Base-by-base conservation (phyloP, 2,113 vertebrate species). In the Tylochromis polylepis region DNA sequence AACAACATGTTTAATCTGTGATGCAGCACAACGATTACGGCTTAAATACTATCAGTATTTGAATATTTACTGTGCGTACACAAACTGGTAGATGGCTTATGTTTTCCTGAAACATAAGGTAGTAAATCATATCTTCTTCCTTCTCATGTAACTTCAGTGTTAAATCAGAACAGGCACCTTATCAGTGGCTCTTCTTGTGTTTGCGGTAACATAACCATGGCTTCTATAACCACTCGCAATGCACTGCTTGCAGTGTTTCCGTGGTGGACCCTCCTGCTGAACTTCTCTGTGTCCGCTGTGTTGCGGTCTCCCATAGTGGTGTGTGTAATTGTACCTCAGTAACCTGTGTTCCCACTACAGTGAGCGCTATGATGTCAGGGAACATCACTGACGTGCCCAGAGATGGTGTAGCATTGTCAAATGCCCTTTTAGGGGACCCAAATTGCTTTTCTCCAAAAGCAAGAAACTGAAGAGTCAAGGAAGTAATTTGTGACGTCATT, bases 291-390 rank as follows among this genome's bases (percentile, higher is more conserved):
- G 77, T 83, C 72, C 57, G 46, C 49, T 67, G 49, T 49, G 77
- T 87, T 90, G 78, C 53, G 81, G 85, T 91, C 84, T 51, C 78
- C 57, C 57, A 56, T 58, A 75, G 82, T 57, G 12, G 8, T 24
- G 31, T 80, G 88, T 90, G 93, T 84, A 92, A 90, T 82, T 80
- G 81, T 88, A 92, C 86, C 87, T 87, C 67, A 14, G 46, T 93
- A 90, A 93, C 91, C 93, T 11, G 18, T 81, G 93, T 89, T 88
- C 56, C 51, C 22, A 82, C 89, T 12, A 43, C 83, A 81, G 82
- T 86, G 86, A 65, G 87, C 5, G 10, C 89, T 29, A 72, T 88
- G 88, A 94, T 89, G 91, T 94, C 89, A 88, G 79, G 43, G 29
- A 51, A 67, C 34, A 70, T 82, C 77, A 79, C 77, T 41, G 31